Percentiles rank a stretch among this genome's conserved stretches.
These are phyloP conservation scores for Paralvinella palmiformis DNA, from an alignment of 1,140 invertebrate species.

Conservation along the genomic window DNA sequence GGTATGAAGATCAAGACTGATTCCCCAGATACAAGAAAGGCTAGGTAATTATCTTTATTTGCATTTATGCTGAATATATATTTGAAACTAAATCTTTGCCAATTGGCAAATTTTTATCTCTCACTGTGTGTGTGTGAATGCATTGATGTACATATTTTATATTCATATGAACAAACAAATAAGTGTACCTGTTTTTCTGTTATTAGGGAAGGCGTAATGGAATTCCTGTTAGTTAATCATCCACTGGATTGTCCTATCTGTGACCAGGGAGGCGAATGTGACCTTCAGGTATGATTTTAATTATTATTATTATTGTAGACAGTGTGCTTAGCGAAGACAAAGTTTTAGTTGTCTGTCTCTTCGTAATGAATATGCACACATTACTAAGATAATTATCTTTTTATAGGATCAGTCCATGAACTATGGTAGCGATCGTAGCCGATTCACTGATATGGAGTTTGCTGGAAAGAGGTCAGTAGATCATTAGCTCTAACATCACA, in stretches of 20 bases:
- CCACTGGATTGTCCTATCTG: constrained; percentile 99
- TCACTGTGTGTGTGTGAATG: no score
- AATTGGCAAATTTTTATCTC: no score
- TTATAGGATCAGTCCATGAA: constrained; percentile 95
- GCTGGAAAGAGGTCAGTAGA: constrained; percentile 86
- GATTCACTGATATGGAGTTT: constrained; percentile 89
- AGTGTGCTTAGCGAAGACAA: no score
- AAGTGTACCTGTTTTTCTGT: no score
- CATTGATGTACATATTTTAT: no score
- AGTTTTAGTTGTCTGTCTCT: no score
- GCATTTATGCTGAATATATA: no score
- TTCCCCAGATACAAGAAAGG: constrained; percentile 88
- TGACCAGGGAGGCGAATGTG: constrained; percentile 98
- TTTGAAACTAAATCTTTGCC: no score
- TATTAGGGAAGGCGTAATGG: constrained; percentile 90
- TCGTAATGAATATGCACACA: not conserved
- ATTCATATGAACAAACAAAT: no score
- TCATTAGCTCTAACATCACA: not conserved
- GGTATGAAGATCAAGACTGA: constrained; percentile 95
- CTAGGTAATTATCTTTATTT: constrained; percentile 67
- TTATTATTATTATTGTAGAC: constrained; percentile 12
- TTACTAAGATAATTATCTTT: constrained; percentile 1
- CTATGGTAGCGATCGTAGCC: constrained; percentile 93
- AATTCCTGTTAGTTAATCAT: constrained; percentile 97
- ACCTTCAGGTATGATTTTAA: constrained; percentile 59